Percentiles rank a stretch among this genome's conserved stretches.
Evolutionary conservation across 1,140 invertebrate species (phyloP).

Genomic region (Lepidurus apus): DNA sequence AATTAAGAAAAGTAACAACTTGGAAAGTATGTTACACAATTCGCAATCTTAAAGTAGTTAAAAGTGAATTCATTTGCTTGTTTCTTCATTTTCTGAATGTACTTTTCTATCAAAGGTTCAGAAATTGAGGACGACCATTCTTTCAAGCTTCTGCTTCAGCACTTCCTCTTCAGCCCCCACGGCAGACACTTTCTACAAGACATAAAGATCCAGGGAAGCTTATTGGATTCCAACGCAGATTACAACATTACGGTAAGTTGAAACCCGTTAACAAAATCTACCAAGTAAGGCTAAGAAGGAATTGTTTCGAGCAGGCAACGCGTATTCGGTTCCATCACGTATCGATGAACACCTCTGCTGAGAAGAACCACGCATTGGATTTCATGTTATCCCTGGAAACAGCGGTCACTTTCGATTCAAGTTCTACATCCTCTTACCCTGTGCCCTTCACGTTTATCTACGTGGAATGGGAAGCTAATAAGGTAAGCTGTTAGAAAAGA

Average conservation of each 20-base stretch:
- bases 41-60: neutral
- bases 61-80: neutral
- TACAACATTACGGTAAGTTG: slow-evolving; percentile 47
- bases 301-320: slow-evolving; percentile 29
- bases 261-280: neutral
- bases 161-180: slow-evolving; percentile 45
- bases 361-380: slow-evolving; percentile 32
- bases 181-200: slow-evolving; percentile 47
- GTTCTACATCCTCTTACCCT: neutral
- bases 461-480: slow-evolving; percentile 39
- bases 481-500: slow-evolving; percentile 33
- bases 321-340: slow-evolving; percentile 35
- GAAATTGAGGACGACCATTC: slow-evolving; percentile 42
- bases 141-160: slow-evolving; percentile 44
- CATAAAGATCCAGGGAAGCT: slow-evolving; percentile 45
- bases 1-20: neutral
- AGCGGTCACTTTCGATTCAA: slow-evolving; percentile 21
- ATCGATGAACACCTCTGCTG: slow-evolving; percentile 28
- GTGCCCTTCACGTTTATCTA: slow-evolving; percentile 30
- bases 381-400: slow-evolving; percentile 27
- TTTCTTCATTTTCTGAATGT: neutral
- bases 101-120: neutral
- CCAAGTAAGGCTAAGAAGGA: neutral
- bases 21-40: neutral
- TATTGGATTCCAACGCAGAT: slow-evolving; percentile 40